These are phyloP conservation scores for Oreochromis grahami DNA, from an alignment of 2,797 vertebrate genomes.

Conservation along the genomic window DNA sequence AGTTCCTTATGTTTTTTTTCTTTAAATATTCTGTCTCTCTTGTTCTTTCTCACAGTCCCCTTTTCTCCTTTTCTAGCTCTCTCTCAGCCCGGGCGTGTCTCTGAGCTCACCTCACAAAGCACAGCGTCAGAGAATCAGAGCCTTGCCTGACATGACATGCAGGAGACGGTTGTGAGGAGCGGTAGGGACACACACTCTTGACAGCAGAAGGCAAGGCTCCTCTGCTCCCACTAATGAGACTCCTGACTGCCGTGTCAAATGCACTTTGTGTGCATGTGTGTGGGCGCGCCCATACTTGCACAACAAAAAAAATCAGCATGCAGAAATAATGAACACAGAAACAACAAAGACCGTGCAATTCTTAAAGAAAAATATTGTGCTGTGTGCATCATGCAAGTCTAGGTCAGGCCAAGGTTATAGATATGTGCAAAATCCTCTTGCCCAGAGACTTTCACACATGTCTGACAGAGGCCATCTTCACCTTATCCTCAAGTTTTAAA, in stretches of 20 bases:
- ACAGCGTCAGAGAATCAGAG: conserved; percentile 68
- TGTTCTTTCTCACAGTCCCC: conserved; percentile 17
- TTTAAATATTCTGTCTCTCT: conserved; percentile 3
- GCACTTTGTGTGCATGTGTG: conserved; percentile 28
- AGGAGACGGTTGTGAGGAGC: conserved; percentile 72
- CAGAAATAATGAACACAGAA: conserved; percentile 57
- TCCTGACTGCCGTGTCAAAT: conserved; percentile 71
- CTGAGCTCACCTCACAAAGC: conserved; percentile 73
- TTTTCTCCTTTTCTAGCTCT: background rate
- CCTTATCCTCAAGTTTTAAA: background rate
- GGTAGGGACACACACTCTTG: conserved; percentile 67
- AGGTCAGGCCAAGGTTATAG: conserved; percentile 54
- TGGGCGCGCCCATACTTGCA: background rate
- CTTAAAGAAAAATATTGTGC: background rate
- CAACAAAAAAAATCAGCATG: conserved; percentile 31
- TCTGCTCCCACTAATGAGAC: conserved; percentile 74
- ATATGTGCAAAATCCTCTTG: conserved; percentile 41
- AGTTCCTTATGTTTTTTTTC: conserved; percentile 24
- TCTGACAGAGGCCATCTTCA: conserved; percentile 26
- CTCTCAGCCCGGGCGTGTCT: conserved; percentile 66
- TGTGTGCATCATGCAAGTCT: background rate
- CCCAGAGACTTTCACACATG: background rate
- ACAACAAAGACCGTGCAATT: conserved; percentile 39
- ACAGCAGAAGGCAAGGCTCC: conserved; percentile 67
- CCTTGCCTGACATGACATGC: conserved; percentile 75